These are phyloP conservation scores for Agriotes lineatus DNA, from an alignment of 2,888 invertebrate species.

Conservation along the genomic window DNA sequence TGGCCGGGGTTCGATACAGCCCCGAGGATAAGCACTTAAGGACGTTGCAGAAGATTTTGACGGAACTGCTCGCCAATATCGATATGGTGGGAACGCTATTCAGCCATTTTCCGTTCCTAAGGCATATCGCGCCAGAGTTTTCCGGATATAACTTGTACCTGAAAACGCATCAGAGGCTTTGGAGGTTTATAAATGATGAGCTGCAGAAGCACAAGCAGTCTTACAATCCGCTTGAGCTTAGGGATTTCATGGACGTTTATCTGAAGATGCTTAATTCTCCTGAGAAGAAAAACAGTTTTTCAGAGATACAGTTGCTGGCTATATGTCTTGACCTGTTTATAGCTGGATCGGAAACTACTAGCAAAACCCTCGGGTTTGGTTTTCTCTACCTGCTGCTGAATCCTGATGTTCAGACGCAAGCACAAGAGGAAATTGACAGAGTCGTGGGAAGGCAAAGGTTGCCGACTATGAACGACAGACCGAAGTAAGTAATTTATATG, in stretches of 20 bases:
- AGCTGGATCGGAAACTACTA: constrained; percentile 89
- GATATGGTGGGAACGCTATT: constrained; percentile 87
- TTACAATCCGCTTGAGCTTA: constrained; percentile 72
- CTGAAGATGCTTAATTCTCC: constrained; percentile 75
- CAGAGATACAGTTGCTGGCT: constrained; percentile 82
- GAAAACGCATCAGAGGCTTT: constrained; percentile 77
- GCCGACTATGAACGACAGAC: constrained; percentile 79
- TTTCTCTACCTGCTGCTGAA: constrained; percentile 80
- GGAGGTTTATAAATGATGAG: constrained; percentile 80
- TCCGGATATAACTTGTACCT: constrained; percentile 84
- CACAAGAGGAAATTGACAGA: constrained; percentile 82
- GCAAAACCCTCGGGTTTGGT: constrained; percentile 82
- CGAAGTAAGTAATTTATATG: constrained; percentile 72
- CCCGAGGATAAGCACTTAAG: constrained; percentile 78
- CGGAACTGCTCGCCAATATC: constrained; percentile 78
- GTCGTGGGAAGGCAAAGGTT: constrained; percentile 78
- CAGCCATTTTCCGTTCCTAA: constrained; percentile 82
- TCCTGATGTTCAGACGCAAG: constrained; percentile 79
- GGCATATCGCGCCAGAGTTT: constrained; percentile 76
- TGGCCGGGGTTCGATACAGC: constrained; percentile 82
- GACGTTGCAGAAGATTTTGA: constrained; percentile 76
- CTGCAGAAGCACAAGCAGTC: constrained; percentile 78
- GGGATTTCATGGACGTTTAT: constrained; percentile 88
- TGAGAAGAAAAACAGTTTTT: constrained; percentile 71
- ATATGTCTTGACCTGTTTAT: constrained; percentile 89